Evolutionary conservation across 2,888 invertebrate genomes (phyloP), one percentile per base, ranked within the genome.

Genomic region (Phytoseiulus persimilis): DNA sequence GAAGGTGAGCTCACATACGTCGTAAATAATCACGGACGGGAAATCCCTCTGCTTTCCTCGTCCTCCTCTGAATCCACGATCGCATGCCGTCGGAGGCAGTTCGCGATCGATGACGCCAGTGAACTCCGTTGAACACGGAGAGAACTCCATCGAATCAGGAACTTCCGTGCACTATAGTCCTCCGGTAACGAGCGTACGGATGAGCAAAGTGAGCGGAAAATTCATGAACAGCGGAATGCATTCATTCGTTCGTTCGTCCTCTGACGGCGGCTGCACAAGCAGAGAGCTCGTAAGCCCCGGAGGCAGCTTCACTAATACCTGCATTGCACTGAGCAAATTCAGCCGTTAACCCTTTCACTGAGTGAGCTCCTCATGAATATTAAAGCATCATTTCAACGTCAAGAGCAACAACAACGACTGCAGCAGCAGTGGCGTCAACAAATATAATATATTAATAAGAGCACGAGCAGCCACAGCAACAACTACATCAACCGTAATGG

Each of bases 371-470:
- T 65, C 65, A 65, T 65, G 65, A 65, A 65, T 65, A 65, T 65
- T 65, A 65, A 65, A 65, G 65, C 65, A 65, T 65, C 65, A 65
- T 65, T 65, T 65, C 65, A 65, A 65, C 65, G 65, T 65, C 65
- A 65, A 65, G 18, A 65, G 28, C 65, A 65, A 65, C 65, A 65
- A 65, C 23, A 23, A 28, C 65, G 18, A 28, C 65, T 3, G 18
- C 65, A 65, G 65, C 65, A 18, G 65, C 65, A 11, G 65, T 2
- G 18, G 65, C 65, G 18, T 14, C 65, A 65, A 14, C 65, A 65
- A 65, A 6, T 14, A 65, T 65, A 65, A 65, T 65, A 65, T 28
- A 28, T 28, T 65, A 65, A 65, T 65, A 65, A 65, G 1, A 65
- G 65, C 28, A 28, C 14, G 23, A 28, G 65, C 65, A 65, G 28